Evolutionary conservation across 2,113 vertebrate genomes (phyloP).

Genomic region (Syngnathus floridae): DNA sequence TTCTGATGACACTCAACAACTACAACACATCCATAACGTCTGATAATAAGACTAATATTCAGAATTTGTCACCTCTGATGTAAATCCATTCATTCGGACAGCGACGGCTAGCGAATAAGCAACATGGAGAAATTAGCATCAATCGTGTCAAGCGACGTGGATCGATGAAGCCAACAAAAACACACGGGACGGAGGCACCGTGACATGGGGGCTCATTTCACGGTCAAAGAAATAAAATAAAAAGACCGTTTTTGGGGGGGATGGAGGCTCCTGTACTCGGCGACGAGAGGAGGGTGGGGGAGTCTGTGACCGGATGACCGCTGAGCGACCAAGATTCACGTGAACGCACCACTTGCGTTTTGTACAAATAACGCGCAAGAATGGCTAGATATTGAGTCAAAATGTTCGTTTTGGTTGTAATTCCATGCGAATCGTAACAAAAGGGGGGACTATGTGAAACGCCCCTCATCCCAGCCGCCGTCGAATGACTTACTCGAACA

Average conservation of each 20-base stretch:
- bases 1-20: constrained; percentile 18
- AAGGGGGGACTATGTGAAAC: background rate
- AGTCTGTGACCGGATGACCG: constrained; percentile 1
- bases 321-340: background rate
- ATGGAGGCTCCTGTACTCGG: background rate
- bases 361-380: background rate
- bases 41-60: background rate
- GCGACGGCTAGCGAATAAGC: background rate
- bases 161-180: background rate
- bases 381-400: background rate
- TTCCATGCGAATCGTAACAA: background rate
- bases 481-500: constrained; percentile 73
- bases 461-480: background rate
- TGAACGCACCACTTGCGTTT: background rate
- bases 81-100: background rate
- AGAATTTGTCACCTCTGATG: background rate
- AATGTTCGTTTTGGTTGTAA: background rate
- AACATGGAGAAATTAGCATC: background rate
- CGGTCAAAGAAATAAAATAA: background rate
- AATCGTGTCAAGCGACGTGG: background rate
- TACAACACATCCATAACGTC: background rate
- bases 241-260: background rate
- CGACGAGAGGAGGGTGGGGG: background rate
- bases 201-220: too few relatives aligned
- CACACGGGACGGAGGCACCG: background rate